phyloP scores from a whole-genome alignment of 2,888 invertebrate genomes.

The Aporophyla lueneburgensis region DNA sequence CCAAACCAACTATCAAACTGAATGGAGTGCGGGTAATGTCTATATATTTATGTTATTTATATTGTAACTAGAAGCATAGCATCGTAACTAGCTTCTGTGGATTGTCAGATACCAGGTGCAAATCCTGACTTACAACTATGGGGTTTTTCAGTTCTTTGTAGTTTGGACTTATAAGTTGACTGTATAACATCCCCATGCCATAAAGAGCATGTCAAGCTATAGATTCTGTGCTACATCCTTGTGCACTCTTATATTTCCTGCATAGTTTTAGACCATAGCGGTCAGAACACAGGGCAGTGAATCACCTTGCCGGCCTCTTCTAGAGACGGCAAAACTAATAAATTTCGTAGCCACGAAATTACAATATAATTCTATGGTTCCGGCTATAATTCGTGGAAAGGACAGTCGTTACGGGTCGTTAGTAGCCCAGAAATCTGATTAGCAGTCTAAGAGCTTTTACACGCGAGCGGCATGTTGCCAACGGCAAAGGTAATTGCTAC shows the following conservation, averaged over 20 bases:
- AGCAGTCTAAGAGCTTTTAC: no score
- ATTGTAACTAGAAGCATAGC: no score
- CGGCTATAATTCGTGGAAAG: neutral
- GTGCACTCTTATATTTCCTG: neutral
- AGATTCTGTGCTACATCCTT: neutral
- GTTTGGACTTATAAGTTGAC: neutral
- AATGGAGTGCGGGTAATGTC: conserved; percentile 88
- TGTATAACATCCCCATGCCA: neutral
- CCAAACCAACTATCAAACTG: conserved; percentile 87
- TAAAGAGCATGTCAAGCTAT: neutral
- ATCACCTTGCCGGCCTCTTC: neutral
- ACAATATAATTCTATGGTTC: neutral
- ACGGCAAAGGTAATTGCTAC: no score
- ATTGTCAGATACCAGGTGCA: no score
- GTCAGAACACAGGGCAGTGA: neutral
- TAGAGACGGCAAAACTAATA: neutral
- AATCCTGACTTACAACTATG: neutral
- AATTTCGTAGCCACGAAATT: no score
- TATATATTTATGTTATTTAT: neutral
- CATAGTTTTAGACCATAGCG: neutral
- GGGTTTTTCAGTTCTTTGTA: neutral
- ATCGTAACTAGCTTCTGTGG: no score
- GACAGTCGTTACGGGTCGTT: neutral
- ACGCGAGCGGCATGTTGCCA: no score
- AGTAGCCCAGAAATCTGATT: no score